phyloP scores from a whole-genome alignment of 2,888 invertebrate genomes.

The Nipponacmea schrenckii region DNA sequence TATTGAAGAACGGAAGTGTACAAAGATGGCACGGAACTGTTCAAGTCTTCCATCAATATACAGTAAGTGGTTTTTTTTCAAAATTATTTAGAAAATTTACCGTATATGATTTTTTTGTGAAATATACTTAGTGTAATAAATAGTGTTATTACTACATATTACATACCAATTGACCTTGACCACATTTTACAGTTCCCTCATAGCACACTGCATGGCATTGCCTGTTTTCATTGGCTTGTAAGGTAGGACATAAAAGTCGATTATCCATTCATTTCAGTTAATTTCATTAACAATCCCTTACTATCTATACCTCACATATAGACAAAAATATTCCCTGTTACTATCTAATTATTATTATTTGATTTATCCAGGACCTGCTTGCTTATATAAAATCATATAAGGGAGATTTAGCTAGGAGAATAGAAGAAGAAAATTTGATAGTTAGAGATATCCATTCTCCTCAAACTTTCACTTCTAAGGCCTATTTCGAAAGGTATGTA shows the following conservation, averaged over 20 bases:
- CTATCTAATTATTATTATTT: neutral
- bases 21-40: constrained; percentile 50
- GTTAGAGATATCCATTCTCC: constrained; percentile 35
- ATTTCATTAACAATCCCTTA: neutral
- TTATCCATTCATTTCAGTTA: too few species aligned
- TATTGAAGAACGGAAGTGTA: constrained; percentile 44
- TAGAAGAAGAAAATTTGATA: constrained; percentile 47
- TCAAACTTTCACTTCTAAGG: constrained; percentile 48
- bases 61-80: constrained; percentile 34
- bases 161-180: neutral
- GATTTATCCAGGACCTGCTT: constrained; percentile 48
- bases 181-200: too few species aligned
- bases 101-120: neutral
- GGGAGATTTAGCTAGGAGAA: constrained; percentile 33
- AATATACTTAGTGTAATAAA: neutral
- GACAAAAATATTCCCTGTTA: neutral
- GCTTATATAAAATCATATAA: constrained; percentile 50
- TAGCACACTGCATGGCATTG: too few species aligned
- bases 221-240: too few species aligned
- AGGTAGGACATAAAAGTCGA: too few species aligned
- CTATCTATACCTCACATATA: neutral
- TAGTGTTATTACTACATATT: neutral
- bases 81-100: too few species aligned
- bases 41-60: constrained; percentile 37
- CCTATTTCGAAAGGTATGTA: constrained; percentile 58